phyloP scores from a whole-genome alignment of 2,888 invertebrate species.

The Idaea biselata region DNA sequence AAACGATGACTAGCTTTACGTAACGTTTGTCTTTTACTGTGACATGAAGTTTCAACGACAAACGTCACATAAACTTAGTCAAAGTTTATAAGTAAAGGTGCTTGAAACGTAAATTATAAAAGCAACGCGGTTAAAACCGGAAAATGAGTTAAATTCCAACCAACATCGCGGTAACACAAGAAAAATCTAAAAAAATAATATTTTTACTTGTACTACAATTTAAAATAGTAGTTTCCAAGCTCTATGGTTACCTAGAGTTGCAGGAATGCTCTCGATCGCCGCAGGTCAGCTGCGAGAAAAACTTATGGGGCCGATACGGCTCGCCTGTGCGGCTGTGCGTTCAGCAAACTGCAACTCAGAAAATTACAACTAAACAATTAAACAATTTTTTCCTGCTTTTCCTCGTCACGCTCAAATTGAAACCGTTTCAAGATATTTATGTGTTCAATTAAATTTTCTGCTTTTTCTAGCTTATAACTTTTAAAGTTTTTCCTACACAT shows the following conservation, averaged over 20 bases:
- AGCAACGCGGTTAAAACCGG: too few relatives aligned
- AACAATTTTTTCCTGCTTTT: background rate
- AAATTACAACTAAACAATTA: constrained; percentile 12
- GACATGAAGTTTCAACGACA: too few relatives aligned
- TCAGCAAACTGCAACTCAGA: constrained; percentile 20
- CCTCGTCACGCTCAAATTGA: constrained; percentile 4
- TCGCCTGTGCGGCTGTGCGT: constrained; percentile 14
- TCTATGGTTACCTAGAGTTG: constrained; percentile 36
- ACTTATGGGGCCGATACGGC: constrained; percentile 55
- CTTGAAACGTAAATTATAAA: too few relatives aligned
- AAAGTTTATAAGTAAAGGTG: too few relatives aligned
- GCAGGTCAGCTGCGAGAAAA: constrained; percentile 72
- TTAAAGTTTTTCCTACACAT: too few relatives aligned
- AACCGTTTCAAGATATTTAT: background rate
- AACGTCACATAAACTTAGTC: too few relatives aligned
- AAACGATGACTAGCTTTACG: too few relatives aligned
- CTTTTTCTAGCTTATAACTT: background rate
- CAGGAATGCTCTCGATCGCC: constrained; percentile 64
- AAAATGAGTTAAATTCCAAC: too few relatives aligned
- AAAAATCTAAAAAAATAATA: too few relatives aligned
- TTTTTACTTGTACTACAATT: constrained; percentile 8
- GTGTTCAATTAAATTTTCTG: background rate
- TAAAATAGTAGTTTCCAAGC: constrained; percentile 35
- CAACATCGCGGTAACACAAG: too few relatives aligned
- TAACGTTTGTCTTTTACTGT: too few relatives aligned